A percentile compares a stretch with the other conserved stretches of the same genome.
phyloP scores from a whole-genome alignment of 2,888 invertebrate genomes.

The Tyria jacobaeae region DNA sequence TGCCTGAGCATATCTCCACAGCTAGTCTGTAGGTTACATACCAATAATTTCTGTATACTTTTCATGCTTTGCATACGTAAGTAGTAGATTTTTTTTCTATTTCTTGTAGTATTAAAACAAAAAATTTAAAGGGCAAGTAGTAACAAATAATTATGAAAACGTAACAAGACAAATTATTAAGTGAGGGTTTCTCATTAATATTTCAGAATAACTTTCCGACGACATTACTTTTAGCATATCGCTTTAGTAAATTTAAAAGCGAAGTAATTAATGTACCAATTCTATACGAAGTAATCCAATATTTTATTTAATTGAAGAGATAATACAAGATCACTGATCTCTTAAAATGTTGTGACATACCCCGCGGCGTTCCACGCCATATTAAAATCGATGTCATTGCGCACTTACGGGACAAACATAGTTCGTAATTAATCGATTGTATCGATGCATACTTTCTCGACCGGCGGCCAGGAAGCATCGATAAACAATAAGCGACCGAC shows the following conservation, averaged over 20 bases:
- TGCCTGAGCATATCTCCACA: too few species aligned
- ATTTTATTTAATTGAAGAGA: conserved; percentile 27
- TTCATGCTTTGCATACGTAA: too few species aligned
- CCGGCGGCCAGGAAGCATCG: conserved; percentile 68
- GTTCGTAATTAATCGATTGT: conserved; percentile 78
- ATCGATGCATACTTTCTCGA: conserved; percentile 74
- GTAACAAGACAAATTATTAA: too few species aligned
- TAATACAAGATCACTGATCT: conserved; percentile 38
- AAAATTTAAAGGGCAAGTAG: too few species aligned
- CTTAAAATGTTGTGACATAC: conserved; percentile 39
- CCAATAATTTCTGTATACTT: too few species aligned
- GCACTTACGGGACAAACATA: conserved; percentile 76
- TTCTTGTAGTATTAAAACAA: too few species aligned
- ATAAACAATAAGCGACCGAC: conserved; percentile 83
- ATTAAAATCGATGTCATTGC: conserved; percentile 71
- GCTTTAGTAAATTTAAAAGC: neutral
- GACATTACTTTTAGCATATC: too few species aligned
- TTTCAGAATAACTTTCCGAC: too few species aligned
- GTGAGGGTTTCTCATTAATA: too few species aligned
- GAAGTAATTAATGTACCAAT: conserved; percentile 18
- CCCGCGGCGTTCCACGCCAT: conserved; percentile 37
- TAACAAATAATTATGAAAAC: too few species aligned
- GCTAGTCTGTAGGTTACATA: too few species aligned
- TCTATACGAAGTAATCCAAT: conserved; percentile 35
- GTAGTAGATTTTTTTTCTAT: too few species aligned